Conservation (phyloP, 2,797 vertebrate species). For the Eupleurogrammus muticus region DNA sequence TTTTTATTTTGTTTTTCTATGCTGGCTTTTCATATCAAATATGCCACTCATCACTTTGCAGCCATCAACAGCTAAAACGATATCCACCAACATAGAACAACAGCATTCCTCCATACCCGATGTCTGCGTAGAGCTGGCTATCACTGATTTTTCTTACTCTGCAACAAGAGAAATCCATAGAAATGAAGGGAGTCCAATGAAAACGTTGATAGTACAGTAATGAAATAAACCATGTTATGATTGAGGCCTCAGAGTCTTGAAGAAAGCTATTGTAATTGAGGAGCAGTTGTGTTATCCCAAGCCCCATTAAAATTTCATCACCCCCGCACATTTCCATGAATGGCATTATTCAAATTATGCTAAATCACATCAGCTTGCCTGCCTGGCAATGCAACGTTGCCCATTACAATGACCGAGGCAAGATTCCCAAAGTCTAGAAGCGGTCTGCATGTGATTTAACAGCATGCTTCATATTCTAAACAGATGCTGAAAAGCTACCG, state of each 20-base stretch:
- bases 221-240: constrained; percentile 70
- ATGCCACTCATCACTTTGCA: constrained; percentile 33
- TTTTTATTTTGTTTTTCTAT: constrained; percentile 45
- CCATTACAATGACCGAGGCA: constrained; percentile 80
- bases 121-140: constrained; percentile 29
- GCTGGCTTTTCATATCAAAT: constrained; percentile 51
- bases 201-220: constrained; percentile 71
- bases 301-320: constrained; percentile 78
- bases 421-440: constrained; percentile 73
- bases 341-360: constrained; percentile 89
- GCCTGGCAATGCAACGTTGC: constrained; percentile 77
- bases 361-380: constrained; percentile 85
- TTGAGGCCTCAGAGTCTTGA: constrained; percentile 58
- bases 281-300: constrained; percentile 78
- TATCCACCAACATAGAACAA: constrained; percentile 42
- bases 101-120: constrained; percentile 13
- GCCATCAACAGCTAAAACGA: background rate
- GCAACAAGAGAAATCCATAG: constrained; percentile 61
- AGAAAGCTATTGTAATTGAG: constrained; percentile 77
- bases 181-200: constrained; percentile 70
- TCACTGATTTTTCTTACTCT: constrained; percentile 37
- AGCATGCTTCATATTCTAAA: constrained; percentile 69
- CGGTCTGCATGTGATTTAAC: constrained; percentile 68
- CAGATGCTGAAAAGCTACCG: constrained; percentile 62
- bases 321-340: constrained; percentile 84